These are phyloP conservation scores for Conger conger DNA, from an alignment of 2,113 vertebrate genomes.

Conservation along the genomic window DNA sequence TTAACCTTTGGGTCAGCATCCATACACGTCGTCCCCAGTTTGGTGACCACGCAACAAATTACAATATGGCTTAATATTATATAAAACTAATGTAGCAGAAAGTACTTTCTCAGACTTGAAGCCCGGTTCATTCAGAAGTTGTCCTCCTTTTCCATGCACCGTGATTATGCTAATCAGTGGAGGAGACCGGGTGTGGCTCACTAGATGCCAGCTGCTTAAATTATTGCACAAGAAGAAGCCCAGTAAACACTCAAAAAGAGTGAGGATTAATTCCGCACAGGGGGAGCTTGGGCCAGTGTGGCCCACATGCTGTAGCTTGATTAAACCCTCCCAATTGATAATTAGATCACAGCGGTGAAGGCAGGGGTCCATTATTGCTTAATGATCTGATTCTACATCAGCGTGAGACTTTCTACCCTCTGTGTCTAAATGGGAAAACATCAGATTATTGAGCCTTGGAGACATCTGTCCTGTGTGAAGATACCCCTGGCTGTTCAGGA, in stretches of 20 bases:
- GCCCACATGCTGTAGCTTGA: conserved; percentile 7
- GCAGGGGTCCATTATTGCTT: conserved; percentile 26
- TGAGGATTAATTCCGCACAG: background rate
- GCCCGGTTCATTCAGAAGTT: conserved; percentile 36
- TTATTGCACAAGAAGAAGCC: background rate
- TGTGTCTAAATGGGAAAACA: background rate
- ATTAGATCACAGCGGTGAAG: conserved; percentile 37
- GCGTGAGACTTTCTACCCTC: conserved; percentile 26
- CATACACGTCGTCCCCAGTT: too few species aligned
- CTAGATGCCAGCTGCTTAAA: background rate
- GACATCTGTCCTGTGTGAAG: background rate
- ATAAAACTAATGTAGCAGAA: background rate
- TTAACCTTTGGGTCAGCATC: too few species aligned
- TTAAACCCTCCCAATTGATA: conserved; percentile 37
- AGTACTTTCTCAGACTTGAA: conserved; percentile 35
- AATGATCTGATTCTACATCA: conserved; percentile 36
- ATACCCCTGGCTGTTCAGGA: background rate
- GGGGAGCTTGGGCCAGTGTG: background rate
- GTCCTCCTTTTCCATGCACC: background rate
- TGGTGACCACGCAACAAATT: too few species aligned
- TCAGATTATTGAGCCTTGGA: background rate
- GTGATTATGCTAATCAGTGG: background rate
- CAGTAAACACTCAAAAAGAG: background rate
- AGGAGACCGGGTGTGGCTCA: background rate
- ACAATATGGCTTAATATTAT: too few species aligned